Base-by-base conservation (phyloP, 1,140 invertebrate species). In the Lerema accius region DNA sequence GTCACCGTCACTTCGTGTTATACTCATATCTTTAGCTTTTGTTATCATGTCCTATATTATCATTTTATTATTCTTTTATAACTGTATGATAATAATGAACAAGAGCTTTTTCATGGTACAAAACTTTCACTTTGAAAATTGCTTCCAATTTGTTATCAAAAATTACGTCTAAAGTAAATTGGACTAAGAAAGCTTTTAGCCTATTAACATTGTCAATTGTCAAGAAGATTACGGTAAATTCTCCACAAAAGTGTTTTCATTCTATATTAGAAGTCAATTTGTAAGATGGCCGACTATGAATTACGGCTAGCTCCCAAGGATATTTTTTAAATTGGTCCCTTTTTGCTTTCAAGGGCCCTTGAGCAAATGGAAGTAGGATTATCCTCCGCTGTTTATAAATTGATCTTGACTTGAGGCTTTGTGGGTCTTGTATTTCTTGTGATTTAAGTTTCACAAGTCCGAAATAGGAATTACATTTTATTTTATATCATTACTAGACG, bases 351-450 rank as follows among this genome's bases (percentile, higher is more conserved):
- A 26, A 19, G 10, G 37, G 13, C 35, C 10, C 37, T 55, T 39
- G 16, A 15, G 19, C 37, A 39, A 55, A 55, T 55, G 17, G 37
- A 55, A 42, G 37, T 55, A 14, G 53, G 53, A 56, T 56, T 56
- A 56, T 56, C 40, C 53, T 42, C 15, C 51, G 40, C 23, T 45
- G 39, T 46, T 23, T 56, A 28, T 42, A 56, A 56, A 56, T 45
- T 56, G 40, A 15, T 56, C 53, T 45, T 32, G 39, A 43, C 53
- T 56, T 43, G 15, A 26, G 26, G 53, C 15, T n/a, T 40, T 56
- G 39, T 45, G 17, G 37, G 19, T 43, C 9, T 15, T 43, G 3
- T 55, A 17, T 51, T 32, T 32, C 7, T 32, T 32, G 28, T 32
- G 4, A 32, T 32, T 32, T 32, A 32, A 32, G 9, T 32, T 32